Base-by-base conservation (phyloP, 2,888 invertebrate species). In the Spatulosminthurus flaviceps region DNA sequence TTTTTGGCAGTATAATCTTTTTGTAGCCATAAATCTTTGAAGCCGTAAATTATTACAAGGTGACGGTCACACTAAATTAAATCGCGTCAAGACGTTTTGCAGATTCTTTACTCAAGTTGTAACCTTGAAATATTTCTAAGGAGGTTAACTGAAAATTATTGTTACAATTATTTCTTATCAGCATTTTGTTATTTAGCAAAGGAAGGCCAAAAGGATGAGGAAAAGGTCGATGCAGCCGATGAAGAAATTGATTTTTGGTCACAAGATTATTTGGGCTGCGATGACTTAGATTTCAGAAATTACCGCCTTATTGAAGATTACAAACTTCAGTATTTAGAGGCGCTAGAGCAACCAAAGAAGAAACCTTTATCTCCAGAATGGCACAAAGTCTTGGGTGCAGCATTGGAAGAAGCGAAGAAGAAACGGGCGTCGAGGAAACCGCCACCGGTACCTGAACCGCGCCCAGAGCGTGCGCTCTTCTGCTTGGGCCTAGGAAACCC, bases 401-500 rank as follows among this genome's bases (percentile, higher is more conserved):
- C 76, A 1, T 26, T 76, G 22, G 76, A 22, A 13, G 61, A 60
- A 34, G 64, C 78, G 22, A 71, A 78, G 24, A 60, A 78, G 34
- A 22, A 24, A 16, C 0, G 22, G 9, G 28, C 78, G n/a, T 7
- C 16, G 21, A 7, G 67, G 2, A 34, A 42, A 28, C 67, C 67
- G n/a, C 71, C 78, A 13, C 80, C 80, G 24, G 75, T 75, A 41
- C 74, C 79, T 9, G 82, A 76, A 24, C 84, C 82, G 24, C 64
- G 84, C 71, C 84, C 85, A 7, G 78, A 73, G 22, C 79, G 85
- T 11, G 82, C 84, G 51, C 83, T 85, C 21, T 82, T 82, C 16
- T 84, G 84, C 69, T 71, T 85, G 19, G 72, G 72, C 5, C 78
- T 85, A 7, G 67, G 83, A 24, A 85, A 85, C 78, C 85, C 85